phyloP scores from a whole-genome alignment of 2,888 invertebrate species.

The Limnephilus lunatus region DNA sequence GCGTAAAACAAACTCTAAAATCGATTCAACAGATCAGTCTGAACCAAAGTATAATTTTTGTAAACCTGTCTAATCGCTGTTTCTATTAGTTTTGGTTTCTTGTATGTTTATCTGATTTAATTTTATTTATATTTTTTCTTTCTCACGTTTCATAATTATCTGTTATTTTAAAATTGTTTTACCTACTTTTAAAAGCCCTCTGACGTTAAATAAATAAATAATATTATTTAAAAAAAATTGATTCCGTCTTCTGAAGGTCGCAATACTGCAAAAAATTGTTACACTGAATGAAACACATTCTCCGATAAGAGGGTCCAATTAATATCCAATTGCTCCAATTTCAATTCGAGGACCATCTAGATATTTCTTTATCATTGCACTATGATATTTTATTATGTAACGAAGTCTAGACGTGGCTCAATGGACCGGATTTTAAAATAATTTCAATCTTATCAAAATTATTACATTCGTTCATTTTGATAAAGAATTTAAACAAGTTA shows the following conservation, averaged over 20 bases:
- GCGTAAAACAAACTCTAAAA: too few species aligned
- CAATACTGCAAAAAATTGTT: background rate
- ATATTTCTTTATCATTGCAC: background rate
- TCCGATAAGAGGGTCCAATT: background rate
- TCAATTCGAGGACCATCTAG: background rate
- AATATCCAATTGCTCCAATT: background rate
- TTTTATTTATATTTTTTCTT: too few species aligned
- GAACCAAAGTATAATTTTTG: too few species aligned
- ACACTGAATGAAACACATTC: background rate
- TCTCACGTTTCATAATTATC: too few species aligned
- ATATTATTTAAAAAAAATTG: too few species aligned
- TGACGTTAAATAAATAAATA: too few species aligned
- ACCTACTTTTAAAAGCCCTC: too few species aligned
- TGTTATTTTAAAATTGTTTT: too few species aligned
- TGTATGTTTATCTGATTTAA: too few species aligned
- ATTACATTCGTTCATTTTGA: background rate
- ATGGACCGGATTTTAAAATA: background rate
- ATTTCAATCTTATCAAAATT: background rate
- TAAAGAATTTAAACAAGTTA: background rate
- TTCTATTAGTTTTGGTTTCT: too few species aligned
- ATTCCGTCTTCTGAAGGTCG: background rate
- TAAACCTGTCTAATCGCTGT: too few species aligned
- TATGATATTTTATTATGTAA: background rate
- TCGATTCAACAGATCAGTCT: too few species aligned
- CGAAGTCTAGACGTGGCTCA: background rate